These are phyloP conservation scores for Helicorthomorpha holstii DNA, from an alignment of 1,140 invertebrate species.

Conservation along the genomic window DNA sequence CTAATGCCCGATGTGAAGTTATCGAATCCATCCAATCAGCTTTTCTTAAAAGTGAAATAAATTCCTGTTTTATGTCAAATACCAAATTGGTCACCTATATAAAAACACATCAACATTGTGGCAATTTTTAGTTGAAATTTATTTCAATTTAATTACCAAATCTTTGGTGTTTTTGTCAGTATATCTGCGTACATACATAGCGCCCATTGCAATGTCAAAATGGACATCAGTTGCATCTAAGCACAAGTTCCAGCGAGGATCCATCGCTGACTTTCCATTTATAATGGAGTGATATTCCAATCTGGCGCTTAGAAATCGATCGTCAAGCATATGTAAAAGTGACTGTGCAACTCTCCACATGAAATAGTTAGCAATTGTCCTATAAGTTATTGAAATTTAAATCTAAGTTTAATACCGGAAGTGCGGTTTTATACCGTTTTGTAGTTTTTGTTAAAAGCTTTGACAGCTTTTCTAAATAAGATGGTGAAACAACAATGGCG, in stretches of 20 bases:
- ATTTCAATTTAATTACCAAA: not conserved
- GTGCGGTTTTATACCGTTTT: conserved; percentile 7
- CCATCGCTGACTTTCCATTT: conserved; percentile 51
- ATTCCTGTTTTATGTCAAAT: conserved; percentile 3
- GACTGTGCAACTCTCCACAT: conserved; percentile 22
- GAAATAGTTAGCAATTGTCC: conserved; percentile 26
- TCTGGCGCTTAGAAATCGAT: conserved; percentile 48
- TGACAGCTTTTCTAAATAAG: conserved; percentile 22
- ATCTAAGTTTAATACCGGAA: not conserved
- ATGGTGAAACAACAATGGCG: conserved; percentile 25
- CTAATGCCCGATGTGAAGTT: not conserved
- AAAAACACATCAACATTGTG: not conserved
- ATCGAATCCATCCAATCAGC: conserved; percentile 5
- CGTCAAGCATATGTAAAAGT: conserved; percentile 30
- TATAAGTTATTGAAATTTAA: conserved; percentile 3
- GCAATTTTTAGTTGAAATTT: not conserved
- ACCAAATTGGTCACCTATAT: conserved; percentile 1
- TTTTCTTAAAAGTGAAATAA: conserved; percentile 5
- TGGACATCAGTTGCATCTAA: conserved; percentile 49
- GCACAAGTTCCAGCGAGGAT: conserved; percentile 70
- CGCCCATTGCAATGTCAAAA: conserved; percentile 23
- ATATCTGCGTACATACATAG: conserved; percentile 16
- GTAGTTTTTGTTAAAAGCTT: conserved; percentile 17
- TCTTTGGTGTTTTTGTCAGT: conserved; percentile 14
- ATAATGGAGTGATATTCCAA: conserved; percentile 52